Evolutionary conservation across 2,888 invertebrate species (phyloP), one percentile per base, ranked within the genome.

Genomic region (Eupithecia dodoneata): DNA sequence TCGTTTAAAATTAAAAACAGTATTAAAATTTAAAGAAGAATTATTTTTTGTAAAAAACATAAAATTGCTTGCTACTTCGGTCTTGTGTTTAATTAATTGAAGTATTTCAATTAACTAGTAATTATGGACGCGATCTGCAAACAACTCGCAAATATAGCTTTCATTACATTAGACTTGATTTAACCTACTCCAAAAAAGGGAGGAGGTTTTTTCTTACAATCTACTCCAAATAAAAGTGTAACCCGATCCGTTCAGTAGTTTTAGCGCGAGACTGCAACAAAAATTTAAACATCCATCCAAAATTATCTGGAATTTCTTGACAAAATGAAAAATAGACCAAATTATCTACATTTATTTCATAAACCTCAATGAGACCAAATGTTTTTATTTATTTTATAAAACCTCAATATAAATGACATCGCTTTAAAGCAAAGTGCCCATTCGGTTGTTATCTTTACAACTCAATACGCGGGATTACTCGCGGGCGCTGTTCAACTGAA

Each of bases 381-480:
- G 30, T 30, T 30, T 30, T 30, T 30, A 59, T 59, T 59, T 10
- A 59, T n/a, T 55, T 55, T 9, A 59, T 59, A 4, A 30, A 30
- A 59, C 59, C 59, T 3, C 18, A 59, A 59, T 2, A 18, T 30
- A 18, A 59, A 59, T 18, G 3, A 59, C 59, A 10, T 59, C 59
- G 55, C n/a, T 55, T 30, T 10, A 59, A 59, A 59, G 10, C 30
- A 30, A n/a, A 59, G 59, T 59, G 59, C 59, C 59, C 9, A 59
- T 59, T 59, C 59, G 3, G 55, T n/a, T 59, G 59, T 59, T 59
- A 59, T 59, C 59, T 59, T 59, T 59, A 59, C 59, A 59, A 4
- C 10, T 59, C 59, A 4, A 59, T 59, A 18, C 10, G 59, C 59
- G 59, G 59, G 18, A 10, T 59, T 18, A 59, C 59, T 18, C 18